Evolutionary conservation across 2,888 invertebrate genomes (phyloP).

Genomic region (Campaea margaritaria): DNA sequence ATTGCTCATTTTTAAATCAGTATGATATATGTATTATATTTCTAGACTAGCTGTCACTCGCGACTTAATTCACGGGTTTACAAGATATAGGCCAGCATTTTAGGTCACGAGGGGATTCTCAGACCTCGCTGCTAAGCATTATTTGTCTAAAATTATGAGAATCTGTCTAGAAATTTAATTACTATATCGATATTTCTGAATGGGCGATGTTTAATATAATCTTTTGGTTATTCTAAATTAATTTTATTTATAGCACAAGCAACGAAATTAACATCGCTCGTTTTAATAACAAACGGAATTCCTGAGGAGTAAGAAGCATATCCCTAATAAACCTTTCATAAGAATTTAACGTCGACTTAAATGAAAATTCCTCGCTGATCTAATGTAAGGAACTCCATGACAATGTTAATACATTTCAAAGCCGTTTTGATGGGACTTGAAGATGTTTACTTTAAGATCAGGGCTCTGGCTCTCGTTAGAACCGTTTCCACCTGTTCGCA

Average conservation of each 20-base stretch:
- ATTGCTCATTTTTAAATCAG: neutral
- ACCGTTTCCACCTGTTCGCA: conserved; percentile 18
- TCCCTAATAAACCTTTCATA: conserved; percentile 37
- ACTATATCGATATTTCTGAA: no score
- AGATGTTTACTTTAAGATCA: conserved; percentile 60
- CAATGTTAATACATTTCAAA: conserved; percentile 57
- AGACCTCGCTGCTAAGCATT: no score
- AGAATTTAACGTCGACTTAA: conserved; percentile 43
- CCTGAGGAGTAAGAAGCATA: conserved; percentile 16
- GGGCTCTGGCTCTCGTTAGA: conserved; percentile 9
- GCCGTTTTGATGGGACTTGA: conserved; percentile 49
- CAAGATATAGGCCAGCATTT: no score
- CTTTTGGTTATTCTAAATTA: no score
- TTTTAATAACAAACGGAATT: conserved; percentile 22
- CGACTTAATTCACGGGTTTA: no score
- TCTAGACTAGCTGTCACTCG: no score
- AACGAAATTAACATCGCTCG: conserved; percentile 3
- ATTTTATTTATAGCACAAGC: no score
- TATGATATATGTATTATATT: no score
- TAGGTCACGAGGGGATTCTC: no score
- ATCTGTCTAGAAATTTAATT: no score
- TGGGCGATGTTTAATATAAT: no score
- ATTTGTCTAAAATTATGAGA: neutral
- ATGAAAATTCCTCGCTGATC: conserved; percentile 51
- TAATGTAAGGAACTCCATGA: conserved; percentile 48